Base-by-base conservation (phyloP, 2,113 vertebrate species). In the Ammodytes marinus region DNA sequence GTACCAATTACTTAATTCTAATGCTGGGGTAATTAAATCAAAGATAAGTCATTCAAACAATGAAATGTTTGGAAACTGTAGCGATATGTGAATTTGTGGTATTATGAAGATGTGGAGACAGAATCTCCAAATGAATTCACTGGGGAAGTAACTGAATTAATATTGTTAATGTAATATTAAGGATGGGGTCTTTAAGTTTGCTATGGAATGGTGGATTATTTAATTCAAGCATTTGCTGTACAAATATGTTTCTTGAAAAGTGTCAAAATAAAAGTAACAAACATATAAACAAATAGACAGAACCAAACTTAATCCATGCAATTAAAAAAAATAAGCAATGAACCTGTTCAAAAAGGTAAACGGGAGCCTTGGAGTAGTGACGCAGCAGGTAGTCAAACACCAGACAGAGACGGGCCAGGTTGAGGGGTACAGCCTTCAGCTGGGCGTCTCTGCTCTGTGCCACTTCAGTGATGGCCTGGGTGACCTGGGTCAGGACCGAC, bases 331-430 rank as follows among this genome's bases (percentile, higher is more conserved):
- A 76, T 27, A 49, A 60, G 15, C 8, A 69, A 70, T 39, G 59
- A 70, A 99, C 98, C 97, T 99, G 98, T 69, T 99, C 97, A 87
- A 98, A 99, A 0, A 99, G 93, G 89, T 98, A 99, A 68, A 98
- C 1, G 0, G 98, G 98, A 4, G 95, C 95, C 88, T 95, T 99
- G 76, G 97, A 99, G 84, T 97, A 99, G 83, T 99, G 97, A 78
- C 99, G 98, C 59, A 99, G 95, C 85, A 99, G 90, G 86, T 99
- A 99, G 85, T 99, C 97, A 1, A 99, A 97, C 52, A 99, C 96
- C 82, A 99, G 82, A 49, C 99, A 95, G 0, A 99, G 95, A 35
- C 98, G 97, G 0, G 96, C 97, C 84, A 98, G 93, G 0, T 96
- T 90, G 4, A 99, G 97, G 0, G 98, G 98, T 64, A 98, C 97